These are phyloP conservation scores for Hydrolagus affinis DNA, from an alignment of 2,113 vertebrate species.

Conservation along the genomic window DNA sequence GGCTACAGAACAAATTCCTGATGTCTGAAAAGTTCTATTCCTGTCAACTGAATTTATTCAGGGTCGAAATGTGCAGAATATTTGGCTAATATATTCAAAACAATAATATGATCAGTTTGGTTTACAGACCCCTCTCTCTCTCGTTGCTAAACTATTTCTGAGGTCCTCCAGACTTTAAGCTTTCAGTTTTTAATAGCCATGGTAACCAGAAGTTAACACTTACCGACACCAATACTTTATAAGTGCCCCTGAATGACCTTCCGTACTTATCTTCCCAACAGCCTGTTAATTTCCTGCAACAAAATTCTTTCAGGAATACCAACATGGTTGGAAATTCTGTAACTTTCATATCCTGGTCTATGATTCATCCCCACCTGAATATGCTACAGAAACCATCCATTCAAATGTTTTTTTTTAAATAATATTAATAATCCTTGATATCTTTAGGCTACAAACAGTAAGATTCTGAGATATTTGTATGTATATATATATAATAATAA, in stretches of 20 bases:
- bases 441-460: too few relatives aligned
- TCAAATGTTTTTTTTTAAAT: too few relatives aligned
- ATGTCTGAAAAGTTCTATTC: too few relatives aligned
- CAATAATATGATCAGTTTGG: neutral
- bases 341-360: neutral
- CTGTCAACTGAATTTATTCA: too few relatives aligned
- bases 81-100: neutral
- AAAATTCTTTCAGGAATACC: neutral
- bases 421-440: too few relatives aligned
- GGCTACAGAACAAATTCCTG: too few relatives aligned
- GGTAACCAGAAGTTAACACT: neutral
- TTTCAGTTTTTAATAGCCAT: neutral
- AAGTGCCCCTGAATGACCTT: neutral
- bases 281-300: neutral
- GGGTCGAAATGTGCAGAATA: too few relatives aligned
- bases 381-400: too few relatives aligned
- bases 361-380: too few relatives aligned
- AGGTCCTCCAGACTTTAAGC: neutral
- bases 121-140: neutral
- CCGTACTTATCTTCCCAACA: neutral
- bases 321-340: neutral
- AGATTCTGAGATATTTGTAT: too few relatives aligned
- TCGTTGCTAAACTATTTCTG: neutral
- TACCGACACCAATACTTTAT: neutral
- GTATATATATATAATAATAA: too few relatives aligned